Evolutionary conservation across 2,113 vertebrate species (phyloP), one percentile per base, ranked within the genome.

Genomic region (Notothenia coriiceps): DNA sequence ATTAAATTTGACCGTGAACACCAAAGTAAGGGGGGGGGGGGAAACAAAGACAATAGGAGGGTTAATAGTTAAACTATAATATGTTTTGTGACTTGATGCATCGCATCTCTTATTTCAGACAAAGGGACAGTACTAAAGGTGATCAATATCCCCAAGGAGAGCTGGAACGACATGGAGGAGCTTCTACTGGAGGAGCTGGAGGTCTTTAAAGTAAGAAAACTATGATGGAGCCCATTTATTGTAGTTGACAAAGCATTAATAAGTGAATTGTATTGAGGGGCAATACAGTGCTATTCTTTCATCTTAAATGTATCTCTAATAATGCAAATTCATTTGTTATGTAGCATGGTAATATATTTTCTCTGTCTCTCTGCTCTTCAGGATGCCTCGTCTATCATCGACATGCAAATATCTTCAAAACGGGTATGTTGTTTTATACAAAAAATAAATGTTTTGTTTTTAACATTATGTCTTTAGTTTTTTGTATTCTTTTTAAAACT

Each of bases 341-440:
- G 15, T 65, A 7, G 3, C 10, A 63, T 55, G 5, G 17, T 51
- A 33, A 17, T 61, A 71, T 0, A 59, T 56, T 50, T 43, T 8
- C 43, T 74, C 2, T n/a, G 56, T 74, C n/a, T 81, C 13, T 86
- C 44, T 87, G 20, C 44, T 84, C 70, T 70, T 79, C 90, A 99
- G 98, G 96, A 98, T 1, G 94, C 96, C 0, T 95, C 96, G 0
- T 91, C 97, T 3, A 92, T 99, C 90, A 96, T 93, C 82, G 96
- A 96, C 93, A 96, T 99, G 95, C 96, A 99, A 87, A 95, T 99
- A 84, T 99, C 98, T 43, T 99, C 97, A 51, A 99, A 99, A 77
- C 92, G 98, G 93, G 98, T 99, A 94, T 91, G 94, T 87, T 77
- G 10, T 49, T 61, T 50, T 46, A 55, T 5, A 55, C 2, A 12